These are phyloP conservation scores for Aspidapion aeneum DNA, from an alignment of 2,888 invertebrate genomes.

Conservation along the genomic window DNA sequence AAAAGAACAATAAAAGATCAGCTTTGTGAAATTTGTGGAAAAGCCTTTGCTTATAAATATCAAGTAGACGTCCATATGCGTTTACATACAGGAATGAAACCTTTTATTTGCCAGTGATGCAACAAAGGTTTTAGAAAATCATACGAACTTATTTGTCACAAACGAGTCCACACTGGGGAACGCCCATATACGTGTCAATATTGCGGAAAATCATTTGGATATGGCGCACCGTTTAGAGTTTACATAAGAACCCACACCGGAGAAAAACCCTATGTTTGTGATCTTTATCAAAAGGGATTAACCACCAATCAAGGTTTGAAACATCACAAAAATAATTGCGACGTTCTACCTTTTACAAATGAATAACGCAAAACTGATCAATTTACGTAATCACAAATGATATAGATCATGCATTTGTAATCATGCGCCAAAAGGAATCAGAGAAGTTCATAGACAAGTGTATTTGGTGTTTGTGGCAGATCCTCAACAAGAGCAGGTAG, in stretches of 20 bases:
- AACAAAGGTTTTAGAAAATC: constrained; percentile 38
- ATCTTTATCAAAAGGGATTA: constrained; percentile 34
- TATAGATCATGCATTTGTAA: no score
- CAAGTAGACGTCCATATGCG: constrained; percentile 38
- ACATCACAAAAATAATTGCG: constrained; percentile 24
- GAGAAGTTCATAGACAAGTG: no score
- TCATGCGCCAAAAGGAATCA: no score
- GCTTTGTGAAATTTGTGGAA: constrained; percentile 42
- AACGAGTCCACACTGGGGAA: constrained; percentile 44
- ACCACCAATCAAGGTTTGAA: constrained; percentile 21
- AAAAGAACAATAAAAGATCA: no score
- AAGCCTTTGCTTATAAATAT: constrained; percentile 40
- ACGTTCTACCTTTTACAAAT: background rate
- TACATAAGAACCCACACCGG: constrained; percentile 38
- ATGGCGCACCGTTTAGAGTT: constrained; percentile 32
- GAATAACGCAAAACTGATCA: no score
- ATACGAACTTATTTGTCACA: constrained; percentile 32
- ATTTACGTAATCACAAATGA: no score
- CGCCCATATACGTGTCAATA: constrained; percentile 36
- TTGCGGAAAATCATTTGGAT: constrained; percentile 36
- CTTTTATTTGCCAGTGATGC: constrained; percentile 38
- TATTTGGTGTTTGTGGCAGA: no score
- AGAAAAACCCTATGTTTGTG: constrained; percentile 37
- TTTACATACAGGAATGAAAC: constrained; percentile 25
- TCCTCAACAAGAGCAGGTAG: no score